Conservation (phyloP, 2,888 invertebrate species). For the Ptychoptera albimana region DNA sequence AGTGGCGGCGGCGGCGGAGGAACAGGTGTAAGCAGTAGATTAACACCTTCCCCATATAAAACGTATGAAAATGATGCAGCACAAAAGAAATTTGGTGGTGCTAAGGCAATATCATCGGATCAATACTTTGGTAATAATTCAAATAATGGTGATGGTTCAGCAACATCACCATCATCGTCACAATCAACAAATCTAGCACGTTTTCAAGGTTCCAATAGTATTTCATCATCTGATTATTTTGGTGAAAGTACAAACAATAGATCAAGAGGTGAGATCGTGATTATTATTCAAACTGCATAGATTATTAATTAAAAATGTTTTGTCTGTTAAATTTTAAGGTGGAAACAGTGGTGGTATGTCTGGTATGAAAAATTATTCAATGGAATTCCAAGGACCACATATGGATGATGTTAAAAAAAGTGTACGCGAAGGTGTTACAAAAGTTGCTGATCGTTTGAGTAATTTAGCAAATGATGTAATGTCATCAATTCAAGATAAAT, state of each 20-base stretch:
- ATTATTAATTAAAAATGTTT: not conserved
- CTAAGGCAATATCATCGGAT: slow-evolving; percentile 95
- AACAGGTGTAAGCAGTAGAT: too few relatives aligned
- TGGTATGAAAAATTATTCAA: slow-evolving; percentile 2
- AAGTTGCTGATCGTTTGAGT: slow-evolving; percentile 93
- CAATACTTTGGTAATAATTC: slow-evolving; percentile 77
- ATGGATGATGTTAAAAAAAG: slow-evolving; percentile 95
- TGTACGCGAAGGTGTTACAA: slow-evolving; percentile 89
- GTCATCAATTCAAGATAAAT: slow-evolving; percentile 75
- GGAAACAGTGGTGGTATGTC: slow-evolving; percentile 14
- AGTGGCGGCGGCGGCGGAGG: too few relatives aligned
- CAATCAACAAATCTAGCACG: slow-evolving; percentile 43
- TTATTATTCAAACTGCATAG: not conserved
- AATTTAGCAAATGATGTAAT: slow-evolving; percentile 89
- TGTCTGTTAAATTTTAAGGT: not conserved
- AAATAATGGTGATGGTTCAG: slow-evolving; percentile 26
- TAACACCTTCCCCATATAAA: slow-evolving; percentile 3
- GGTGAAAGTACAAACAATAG: slow-evolving; percentile 33
- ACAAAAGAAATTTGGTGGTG: slow-evolving; percentile 90
- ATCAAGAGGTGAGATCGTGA: slow-evolving; percentile 1
- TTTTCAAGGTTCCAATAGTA: slow-evolving; percentile 88
- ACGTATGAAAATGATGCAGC: slow-evolving; percentile 51
- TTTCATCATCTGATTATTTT: slow-evolving; percentile 95
- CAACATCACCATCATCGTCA: slow-evolving; percentile 5
- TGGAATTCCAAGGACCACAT: slow-evolving; percentile 49